Percentiles rank a stretch among this genome's conserved stretches.
These are phyloP conservation scores for Anthonomus grandis DNA, from an alignment of 1,140 invertebrate species.

Conservation along the genomic window DNA sequence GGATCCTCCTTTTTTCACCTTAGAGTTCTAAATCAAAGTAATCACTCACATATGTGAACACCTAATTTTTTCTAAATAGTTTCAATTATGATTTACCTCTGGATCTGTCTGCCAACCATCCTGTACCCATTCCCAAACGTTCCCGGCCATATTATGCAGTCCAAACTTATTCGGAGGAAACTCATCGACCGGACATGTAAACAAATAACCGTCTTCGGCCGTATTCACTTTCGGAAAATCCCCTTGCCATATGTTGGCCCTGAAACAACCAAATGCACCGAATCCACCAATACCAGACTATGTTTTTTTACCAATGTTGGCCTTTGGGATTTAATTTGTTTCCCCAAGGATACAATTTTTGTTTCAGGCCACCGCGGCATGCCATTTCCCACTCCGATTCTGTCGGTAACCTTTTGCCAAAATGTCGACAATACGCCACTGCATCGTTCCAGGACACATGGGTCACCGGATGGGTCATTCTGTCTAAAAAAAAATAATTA, in stretches of 20 bases:
- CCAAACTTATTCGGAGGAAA: conserved; percentile 81
- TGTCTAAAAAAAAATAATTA: too few relatives aligned
- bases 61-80: too few relatives aligned
- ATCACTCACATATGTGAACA: too few relatives aligned
- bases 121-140: conserved; percentile 96
- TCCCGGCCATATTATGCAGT: conserved; percentile 88
- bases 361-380: conserved; percentile 73
- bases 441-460: conserved; percentile 97
- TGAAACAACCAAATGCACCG: conserved; percentile 40
- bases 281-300: too few relatives aligned
- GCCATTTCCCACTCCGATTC: conserved; percentile 94
- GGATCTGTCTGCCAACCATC: conserved; percentile 70
- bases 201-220: conserved; percentile 75
- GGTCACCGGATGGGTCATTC: conserved; percentile 84
- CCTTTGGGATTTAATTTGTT: conserved; percentile 78
- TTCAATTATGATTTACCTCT: conserved; percentile 35
- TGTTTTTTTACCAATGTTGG: conserved; percentile 75
- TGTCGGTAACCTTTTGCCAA: conserved; percentile 78
- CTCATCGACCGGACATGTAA: conserved; percentile 72
- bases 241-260: conserved; percentile 93
- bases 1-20: conserved; percentile 95
- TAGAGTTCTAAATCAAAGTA: conserved; percentile 63
- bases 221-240: conserved; percentile 81
- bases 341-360: conserved; percentile 88
- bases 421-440: conserved; percentile 78